phyloP scores from a whole-genome alignment of 2,113 vertebrate species.

The Mungos mungo region DNA sequence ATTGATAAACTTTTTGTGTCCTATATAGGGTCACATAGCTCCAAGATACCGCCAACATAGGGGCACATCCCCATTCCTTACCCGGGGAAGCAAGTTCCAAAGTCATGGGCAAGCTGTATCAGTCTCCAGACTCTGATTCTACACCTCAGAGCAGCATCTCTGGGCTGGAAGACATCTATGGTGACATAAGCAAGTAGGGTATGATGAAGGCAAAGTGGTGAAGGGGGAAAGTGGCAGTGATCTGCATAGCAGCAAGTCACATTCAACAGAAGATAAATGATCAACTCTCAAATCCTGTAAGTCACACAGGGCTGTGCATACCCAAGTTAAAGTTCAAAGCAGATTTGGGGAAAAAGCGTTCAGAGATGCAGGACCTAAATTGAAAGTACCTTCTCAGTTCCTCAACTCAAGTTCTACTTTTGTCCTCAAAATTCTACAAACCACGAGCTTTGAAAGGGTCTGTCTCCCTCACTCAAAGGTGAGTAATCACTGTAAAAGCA shows the following conservation, averaged over 20 bases:
- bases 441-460: background rate
- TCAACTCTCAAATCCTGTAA: background rate
- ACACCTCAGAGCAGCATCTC: background rate
- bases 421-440: background rate
- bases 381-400: background rate
- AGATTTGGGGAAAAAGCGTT: background rate
- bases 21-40: background rate
- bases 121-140: background rate
- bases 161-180: background rate
- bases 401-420: background rate
- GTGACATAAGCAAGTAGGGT: background rate
- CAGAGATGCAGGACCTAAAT: background rate
- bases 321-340: background rate
- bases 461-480: background rate
- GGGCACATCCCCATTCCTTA: background rate
- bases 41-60: background rate
- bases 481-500: background rate
- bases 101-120: background rate
- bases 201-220: too few species aligned
- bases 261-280: background rate
- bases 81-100: background rate
- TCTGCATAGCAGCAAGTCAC: background rate
- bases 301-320: fast-evolving
- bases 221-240: fast-evolving
- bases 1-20: background rate